phyloP scores from a whole-genome alignment of 2,888 invertebrate species.

The Pogonocherus hispidulus region DNA sequence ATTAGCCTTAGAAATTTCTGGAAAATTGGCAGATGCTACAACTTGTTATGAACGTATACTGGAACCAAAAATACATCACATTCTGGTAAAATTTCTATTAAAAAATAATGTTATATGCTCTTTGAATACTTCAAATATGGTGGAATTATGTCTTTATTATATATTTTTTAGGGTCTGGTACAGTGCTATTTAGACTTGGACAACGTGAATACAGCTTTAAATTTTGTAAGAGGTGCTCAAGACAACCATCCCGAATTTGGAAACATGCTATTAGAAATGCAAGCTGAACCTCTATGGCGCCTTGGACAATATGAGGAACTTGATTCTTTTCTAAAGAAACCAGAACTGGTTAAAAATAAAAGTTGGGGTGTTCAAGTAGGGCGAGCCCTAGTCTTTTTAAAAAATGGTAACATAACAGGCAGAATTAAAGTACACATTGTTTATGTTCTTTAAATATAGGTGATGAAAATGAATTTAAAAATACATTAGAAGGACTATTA shows the following conservation, averaged over 20 bases:
- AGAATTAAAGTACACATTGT: background rate
- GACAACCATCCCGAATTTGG: conserved; percentile 74
- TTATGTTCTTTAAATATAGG: conserved; percentile 42
- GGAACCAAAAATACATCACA: conserved; percentile 68
- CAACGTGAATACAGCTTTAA: conserved; percentile 87
- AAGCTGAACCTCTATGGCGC: conserved; percentile 90
- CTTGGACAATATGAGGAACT: conserved; percentile 87
- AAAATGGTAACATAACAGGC: conserved; percentile 60
- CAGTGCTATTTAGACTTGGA: conserved; percentile 89
- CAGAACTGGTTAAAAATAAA: conserved; percentile 67
- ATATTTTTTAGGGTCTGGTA: conserved; percentile 80
- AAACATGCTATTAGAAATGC: conserved; percentile 76
- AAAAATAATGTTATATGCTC: background rate
- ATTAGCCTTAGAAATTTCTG: conserved; percentile 86
- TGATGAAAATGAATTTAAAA: conserved; percentile 59
- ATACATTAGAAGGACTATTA: conserved; percentile 63
- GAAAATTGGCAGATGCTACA: conserved; percentile 86
- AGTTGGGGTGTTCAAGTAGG: conserved; percentile 86
- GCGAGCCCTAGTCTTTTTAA: conserved; percentile 76
- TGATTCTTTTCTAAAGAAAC: conserved; percentile 73
- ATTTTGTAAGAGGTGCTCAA: conserved; percentile 79
- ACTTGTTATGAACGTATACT: conserved; percentile 89
- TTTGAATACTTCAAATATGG: background rate
- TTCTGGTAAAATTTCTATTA: conserved; percentile 59
- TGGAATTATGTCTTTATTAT: background rate